Evolutionary conservation across 2,888 invertebrate genomes (phyloP).

Genomic region (Pollenia amentaria): DNA sequence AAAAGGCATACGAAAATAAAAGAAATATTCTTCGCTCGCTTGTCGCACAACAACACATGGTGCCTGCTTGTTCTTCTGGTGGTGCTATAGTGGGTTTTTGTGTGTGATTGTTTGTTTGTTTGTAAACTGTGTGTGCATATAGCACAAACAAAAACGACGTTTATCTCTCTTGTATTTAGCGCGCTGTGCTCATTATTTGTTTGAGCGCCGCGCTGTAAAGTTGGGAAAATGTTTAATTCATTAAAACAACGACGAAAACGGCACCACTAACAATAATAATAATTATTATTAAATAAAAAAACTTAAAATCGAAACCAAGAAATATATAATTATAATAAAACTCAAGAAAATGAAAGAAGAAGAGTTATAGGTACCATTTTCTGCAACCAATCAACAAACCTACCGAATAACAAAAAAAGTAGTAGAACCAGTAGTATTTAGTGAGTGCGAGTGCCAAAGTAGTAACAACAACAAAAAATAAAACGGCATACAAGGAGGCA

Average conservation of each 20-base stretch:
- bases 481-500: conserved; percentile 57
- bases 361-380: conserved; percentile 54
- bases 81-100: conserved; percentile 52
- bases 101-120: conserved; percentile 57
- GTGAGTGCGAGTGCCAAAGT: conserved; percentile 22
- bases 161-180: conserved; percentile 73
- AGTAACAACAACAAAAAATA: conserved; percentile 54
- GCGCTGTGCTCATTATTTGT: conserved; percentile 82
- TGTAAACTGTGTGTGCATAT: conserved; percentile 59
- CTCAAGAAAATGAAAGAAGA: conserved; percentile 43
- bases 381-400: conserved; percentile 38
- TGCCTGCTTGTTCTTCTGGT: conserved; percentile 61
- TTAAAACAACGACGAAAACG: conserved; percentile 69
- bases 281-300: conserved; percentile 61
- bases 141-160: conserved; percentile 72
- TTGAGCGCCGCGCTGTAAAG: conserved; percentile 84
- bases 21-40: conserved; percentile 63
- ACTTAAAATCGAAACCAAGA: conserved; percentile 71
- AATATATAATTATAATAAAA: conserved; percentile 72
- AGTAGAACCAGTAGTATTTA: conserved; percentile 68
- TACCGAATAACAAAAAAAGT: conserved; percentile 64
- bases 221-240: conserved; percentile 80
- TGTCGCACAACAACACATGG: conserved; percentile 69
- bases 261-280: conserved; percentile 55
- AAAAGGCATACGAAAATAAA: conserved; percentile 50